phyloP scores from a whole-genome alignment of 2,888 invertebrate genomes.

The Lagria hirta region DNA sequence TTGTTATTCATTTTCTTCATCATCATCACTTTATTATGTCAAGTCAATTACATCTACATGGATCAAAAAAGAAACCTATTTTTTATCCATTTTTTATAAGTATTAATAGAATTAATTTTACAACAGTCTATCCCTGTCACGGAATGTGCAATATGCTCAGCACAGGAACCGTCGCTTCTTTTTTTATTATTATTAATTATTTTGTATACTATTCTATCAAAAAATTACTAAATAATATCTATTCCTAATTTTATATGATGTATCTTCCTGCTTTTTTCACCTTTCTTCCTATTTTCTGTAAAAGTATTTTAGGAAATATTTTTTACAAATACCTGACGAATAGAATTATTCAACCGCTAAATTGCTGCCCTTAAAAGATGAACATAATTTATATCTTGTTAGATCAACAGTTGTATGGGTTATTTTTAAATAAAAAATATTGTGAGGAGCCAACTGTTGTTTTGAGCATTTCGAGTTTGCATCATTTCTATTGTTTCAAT shows the following conservation, averaged over 20 bases:
- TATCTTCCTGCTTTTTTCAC: slow-evolving; percentile 15
- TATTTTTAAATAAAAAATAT: slow-evolving; percentile 54
- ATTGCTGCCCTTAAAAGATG: slow-evolving; percentile 44
- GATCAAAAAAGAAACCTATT: slow-evolving; percentile 6
- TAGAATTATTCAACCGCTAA: slow-evolving; percentile 20
- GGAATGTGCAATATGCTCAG: slow-evolving; percentile 44
- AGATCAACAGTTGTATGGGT: slow-evolving; percentile 54
- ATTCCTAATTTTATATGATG: slow-evolving; percentile 24
- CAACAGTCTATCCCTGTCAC: slow-evolving; percentile 42
- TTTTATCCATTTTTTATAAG: slow-evolving; percentile 12
- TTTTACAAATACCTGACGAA: slow-evolving; percentile 27
- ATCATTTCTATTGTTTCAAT: too few relatives aligned
- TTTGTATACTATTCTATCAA: slow-evolving; percentile 30
- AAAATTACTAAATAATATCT: slow-evolving; percentile 13
- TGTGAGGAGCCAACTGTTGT: too few relatives aligned
- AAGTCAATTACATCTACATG: slow-evolving; percentile 11
- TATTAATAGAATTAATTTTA: slow-evolving; percentile 13
- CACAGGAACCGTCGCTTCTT: slow-evolving; percentile 37
- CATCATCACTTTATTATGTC: slow-evolving; percentile 7
- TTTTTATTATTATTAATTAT: slow-evolving; percentile 33
- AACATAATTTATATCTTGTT: slow-evolving; percentile 54
- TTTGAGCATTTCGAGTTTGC: too few relatives aligned
- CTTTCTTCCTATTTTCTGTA: too few relatives aligned
- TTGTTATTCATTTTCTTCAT: too few relatives aligned
- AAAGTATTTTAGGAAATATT: too few relatives aligned